Conservation (phyloP, 2,113 vertebrate species). For the Malaclemys terrapin region DNA sequence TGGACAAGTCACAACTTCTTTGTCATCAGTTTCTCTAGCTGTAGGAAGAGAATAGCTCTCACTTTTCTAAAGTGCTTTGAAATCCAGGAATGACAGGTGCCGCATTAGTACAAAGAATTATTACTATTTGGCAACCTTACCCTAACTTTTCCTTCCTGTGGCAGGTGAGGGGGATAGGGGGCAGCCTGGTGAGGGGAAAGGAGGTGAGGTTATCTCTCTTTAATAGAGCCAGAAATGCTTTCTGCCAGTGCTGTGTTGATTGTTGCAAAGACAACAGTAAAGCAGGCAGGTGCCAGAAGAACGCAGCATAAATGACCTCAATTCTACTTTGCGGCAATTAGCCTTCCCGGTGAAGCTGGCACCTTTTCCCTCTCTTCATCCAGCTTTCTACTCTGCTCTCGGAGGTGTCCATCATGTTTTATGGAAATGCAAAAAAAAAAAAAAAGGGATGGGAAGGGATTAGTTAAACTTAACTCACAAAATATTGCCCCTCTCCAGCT, state of each 20-base stretch:
- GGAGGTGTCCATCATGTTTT: background rate
- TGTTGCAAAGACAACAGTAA: background rate
- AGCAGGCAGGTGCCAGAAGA: background rate
- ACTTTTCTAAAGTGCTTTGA: background rate
- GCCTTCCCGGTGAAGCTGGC: background rate
- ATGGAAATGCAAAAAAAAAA: fast-evolving
- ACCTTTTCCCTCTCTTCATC: fast-evolving
- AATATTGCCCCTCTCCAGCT: fast-evolving
- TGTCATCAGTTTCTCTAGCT: background rate
- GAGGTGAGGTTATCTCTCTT: background rate
- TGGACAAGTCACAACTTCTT: background rate
- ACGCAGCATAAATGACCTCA: background rate
- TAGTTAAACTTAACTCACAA: fast-evolving
- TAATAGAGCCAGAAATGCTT: background rate
- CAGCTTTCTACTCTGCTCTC: background rate
- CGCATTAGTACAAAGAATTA: background rate
- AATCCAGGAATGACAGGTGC: background rate
- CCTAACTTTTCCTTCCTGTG: background rate
- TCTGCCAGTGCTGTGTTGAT: background rate
- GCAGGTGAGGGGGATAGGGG: background rate
- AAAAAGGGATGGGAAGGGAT: background rate
- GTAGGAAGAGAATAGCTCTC: background rate
- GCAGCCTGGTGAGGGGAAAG: background rate
- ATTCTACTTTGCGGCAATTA: background rate
- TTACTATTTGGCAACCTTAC: background rate